Conservation (phyloP, 2,888 invertebrate genomes). For the Tipula confusa region DNA sequence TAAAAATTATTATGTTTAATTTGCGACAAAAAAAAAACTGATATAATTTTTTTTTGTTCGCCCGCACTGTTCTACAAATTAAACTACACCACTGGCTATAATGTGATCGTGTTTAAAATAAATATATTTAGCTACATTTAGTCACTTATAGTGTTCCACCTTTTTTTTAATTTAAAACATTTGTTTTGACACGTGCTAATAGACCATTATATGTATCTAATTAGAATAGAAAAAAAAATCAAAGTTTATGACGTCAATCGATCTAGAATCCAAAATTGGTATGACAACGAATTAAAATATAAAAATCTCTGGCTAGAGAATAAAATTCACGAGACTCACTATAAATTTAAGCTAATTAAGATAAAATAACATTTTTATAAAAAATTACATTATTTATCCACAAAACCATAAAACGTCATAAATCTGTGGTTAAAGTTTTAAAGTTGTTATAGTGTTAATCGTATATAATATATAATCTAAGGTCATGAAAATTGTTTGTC, state of each 20-base stretch:
- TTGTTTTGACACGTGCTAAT: neutral
- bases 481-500: constrained; percentile 9
- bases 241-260: neutral
- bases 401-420: neutral
- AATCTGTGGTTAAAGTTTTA: neutral
- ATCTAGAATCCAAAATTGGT: neutral
- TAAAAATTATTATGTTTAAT: neutral
- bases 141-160: neutral
- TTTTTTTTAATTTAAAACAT: neutral
- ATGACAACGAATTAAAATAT: too few species aligned
- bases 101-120: neutral
- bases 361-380: neutral
- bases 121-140: neutral
- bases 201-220: neutral
- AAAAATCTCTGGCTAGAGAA: too few species aligned
- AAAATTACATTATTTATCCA: neutral
- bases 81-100: neutral
- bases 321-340: too few species aligned
- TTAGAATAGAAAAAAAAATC: neutral
- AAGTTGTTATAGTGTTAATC: too few species aligned
- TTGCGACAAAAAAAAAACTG: neutral
- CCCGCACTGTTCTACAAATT: too few species aligned
- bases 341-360: too few species aligned
- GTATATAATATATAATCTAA: neutral
- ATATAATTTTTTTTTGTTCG: neutral